Evolutionary conservation across 1,140 invertebrate species (phyloP).

Genomic region (Mesaphorura yosii): DNA sequence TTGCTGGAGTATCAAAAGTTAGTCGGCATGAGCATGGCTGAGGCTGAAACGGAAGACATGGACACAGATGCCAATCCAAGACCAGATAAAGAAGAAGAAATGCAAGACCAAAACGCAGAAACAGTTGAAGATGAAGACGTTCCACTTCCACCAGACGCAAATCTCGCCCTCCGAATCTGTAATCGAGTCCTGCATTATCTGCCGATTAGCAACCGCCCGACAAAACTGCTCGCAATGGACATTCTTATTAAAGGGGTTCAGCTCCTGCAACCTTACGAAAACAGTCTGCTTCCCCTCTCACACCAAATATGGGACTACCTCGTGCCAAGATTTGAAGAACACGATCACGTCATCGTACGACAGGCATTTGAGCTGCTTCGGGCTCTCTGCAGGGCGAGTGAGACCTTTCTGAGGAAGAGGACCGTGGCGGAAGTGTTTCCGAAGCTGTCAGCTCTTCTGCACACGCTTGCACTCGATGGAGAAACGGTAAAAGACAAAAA

Average conservation of each 20-base stretch:
- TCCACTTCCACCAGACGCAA: constrained; percentile 8
- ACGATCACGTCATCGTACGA: constrained; percentile 22
- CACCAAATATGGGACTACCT: constrained; percentile 27
- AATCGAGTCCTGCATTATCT: constrained; percentile 22
- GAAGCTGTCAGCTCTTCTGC: constrained; percentile 12
- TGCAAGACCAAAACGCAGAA: constrained; percentile 33
- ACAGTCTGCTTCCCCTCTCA: constrained; percentile 20
- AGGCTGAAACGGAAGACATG: background rate
- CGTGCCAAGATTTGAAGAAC: constrained; percentile 20
- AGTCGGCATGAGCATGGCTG: background rate
- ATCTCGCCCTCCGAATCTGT: constrained; percentile 22
- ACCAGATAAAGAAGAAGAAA: no score
- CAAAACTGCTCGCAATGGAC: constrained; percentile 24
- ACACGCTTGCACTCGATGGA: constrained; percentile 15
- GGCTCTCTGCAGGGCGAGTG: constrained; percentile 6
- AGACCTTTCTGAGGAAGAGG: constrained; percentile 22
- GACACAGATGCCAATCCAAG: background rate
- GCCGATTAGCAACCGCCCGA: constrained; percentile 6
- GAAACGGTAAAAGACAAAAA: constrained; percentile 11
- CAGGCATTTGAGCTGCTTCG: constrained; percentile 27
- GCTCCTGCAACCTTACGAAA: constrained; percentile 13
- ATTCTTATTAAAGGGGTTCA: constrained; percentile 27
- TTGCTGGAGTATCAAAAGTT: background rate
- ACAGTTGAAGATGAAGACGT: constrained; percentile 32
- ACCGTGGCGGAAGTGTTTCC: constrained; percentile 25